A percentile compares a stretch with the other conserved stretches of the same genome.
phyloP scores from a whole-genome alignment of 2,797 vertebrate species.

The Clamator glandarius region DNA sequence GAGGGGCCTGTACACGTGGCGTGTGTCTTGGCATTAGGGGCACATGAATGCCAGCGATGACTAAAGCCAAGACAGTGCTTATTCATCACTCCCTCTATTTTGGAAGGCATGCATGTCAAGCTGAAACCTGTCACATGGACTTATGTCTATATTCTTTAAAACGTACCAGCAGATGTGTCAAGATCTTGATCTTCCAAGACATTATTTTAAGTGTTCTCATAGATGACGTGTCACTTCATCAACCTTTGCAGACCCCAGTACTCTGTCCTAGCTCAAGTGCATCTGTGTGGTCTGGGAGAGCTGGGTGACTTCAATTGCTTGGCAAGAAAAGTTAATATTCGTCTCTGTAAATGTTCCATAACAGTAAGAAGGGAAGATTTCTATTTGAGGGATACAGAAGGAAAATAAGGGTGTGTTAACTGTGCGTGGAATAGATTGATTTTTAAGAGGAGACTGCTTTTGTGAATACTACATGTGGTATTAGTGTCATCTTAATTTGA shows the following conservation, averaged over 20 bases:
- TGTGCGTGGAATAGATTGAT: not conserved
- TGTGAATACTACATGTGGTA: not conserved
- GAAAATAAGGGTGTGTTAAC: not conserved
- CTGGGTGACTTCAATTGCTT: not conserved
- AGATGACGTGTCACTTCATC: not conserved
- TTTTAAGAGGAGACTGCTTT: not conserved
- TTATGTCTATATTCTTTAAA: too few species aligned
- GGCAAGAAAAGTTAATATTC: conserved; percentile 5
- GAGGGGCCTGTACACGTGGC: conserved; percentile 52
- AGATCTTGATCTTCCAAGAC: not conserved
- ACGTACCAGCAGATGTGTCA: not conserved
- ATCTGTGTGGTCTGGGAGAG: not conserved
- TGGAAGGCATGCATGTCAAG: not conserved
- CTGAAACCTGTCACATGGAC: not conserved
- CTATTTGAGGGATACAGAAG: not conserved
- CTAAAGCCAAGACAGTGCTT: conserved; percentile 30
- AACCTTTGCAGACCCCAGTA: not conserved
- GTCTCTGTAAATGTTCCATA: not conserved
- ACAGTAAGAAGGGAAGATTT: not conserved
- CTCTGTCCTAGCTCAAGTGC: rapidly evolving
- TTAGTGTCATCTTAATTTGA: not conserved
- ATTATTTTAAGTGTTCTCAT: not conserved
- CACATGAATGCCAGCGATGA: conserved; percentile 25
- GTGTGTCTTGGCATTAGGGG: conserved; percentile 6
- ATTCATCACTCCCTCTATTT: not conserved